Evolutionary conservation across 1,140 invertebrate species (phyloP).

Genomic region (Spodoptera frugiperda): DNA sequence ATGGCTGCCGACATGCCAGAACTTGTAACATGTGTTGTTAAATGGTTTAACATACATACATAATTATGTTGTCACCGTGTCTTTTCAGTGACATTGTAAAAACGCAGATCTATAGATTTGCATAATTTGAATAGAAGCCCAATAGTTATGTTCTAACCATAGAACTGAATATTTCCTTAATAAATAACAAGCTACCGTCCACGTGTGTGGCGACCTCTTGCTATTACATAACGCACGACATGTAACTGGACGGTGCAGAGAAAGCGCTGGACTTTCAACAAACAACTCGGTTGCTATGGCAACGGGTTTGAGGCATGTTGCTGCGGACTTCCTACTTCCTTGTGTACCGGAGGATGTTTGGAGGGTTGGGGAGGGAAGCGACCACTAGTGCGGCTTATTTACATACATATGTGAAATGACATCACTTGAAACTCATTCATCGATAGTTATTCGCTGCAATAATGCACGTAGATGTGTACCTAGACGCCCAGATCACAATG

Average conservation of each 20-base stretch:
- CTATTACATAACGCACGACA: background rate
- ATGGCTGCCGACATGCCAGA: no score
- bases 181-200: no score
- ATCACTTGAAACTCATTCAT: background rate
- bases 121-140: no score
- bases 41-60: no score
- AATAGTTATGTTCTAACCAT: no score
- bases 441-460: background rate
- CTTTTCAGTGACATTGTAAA: no score
- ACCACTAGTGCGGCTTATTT: background rate
- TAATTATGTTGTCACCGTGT: no score
- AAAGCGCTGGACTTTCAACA: constrained; percentile 35
- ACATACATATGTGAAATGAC: no score
- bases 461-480: background rate
- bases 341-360: constrained; percentile 35
- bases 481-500: no score
- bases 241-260: constrained; percentile 2
- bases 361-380: background rate
- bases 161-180: no score
- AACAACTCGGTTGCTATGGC: constrained; percentile 8
- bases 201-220: background rate
- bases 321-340: constrained; percentile 34
- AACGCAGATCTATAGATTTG: no score
- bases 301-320: constrained; percentile 29
- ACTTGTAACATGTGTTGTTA: no score